Conservation (phyloP, 2,888 invertebrate species). For the Hedya salicella region DNA sequence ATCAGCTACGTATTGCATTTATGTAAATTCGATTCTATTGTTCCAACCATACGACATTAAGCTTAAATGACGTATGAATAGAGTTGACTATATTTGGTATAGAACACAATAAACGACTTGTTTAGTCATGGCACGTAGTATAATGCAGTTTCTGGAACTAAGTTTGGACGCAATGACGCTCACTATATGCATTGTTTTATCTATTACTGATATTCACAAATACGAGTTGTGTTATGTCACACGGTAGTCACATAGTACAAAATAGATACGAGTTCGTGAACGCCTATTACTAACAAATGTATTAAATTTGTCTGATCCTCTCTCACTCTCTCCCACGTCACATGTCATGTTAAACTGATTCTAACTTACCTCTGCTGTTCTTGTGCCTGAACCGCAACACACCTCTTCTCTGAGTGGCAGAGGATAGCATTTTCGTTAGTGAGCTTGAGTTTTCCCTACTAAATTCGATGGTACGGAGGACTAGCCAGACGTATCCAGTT, state of each 20-base stretch:
- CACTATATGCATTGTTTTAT: conserved; percentile 19
- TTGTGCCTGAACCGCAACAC: too few relatives aligned
- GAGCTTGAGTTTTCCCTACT: too few relatives aligned
- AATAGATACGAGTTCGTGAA: too few relatives aligned
- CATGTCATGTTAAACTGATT: too few relatives aligned
- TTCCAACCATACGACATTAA: not conserved
- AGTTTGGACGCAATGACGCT: conserved; percentile 34
- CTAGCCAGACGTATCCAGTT: too few relatives aligned
- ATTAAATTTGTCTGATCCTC: too few relatives aligned
- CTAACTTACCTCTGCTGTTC: too few relatives aligned
- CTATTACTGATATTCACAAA: conserved; percentile 5
- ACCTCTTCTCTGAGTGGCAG: too few relatives aligned
- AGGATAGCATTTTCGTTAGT: too few relatives aligned
- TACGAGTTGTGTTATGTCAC: not conserved
- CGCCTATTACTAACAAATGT: too few relatives aligned
- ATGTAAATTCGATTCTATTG: conserved; percentile 27
- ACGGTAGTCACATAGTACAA: not conserved
- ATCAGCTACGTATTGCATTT: conserved; percentile 36
- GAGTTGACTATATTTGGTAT: not conserved
- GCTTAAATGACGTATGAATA: not conserved
- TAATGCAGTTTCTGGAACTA: conserved; percentile 30
- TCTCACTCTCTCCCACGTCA: too few relatives aligned
- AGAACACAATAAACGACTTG: conserved; percentile 24
- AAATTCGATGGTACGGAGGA: too few relatives aligned
- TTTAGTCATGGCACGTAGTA: conserved; percentile 33